Evolutionary conservation across 2,113 vertebrate species (phyloP).

Genomic region (Dermatemys mawii): DNA sequence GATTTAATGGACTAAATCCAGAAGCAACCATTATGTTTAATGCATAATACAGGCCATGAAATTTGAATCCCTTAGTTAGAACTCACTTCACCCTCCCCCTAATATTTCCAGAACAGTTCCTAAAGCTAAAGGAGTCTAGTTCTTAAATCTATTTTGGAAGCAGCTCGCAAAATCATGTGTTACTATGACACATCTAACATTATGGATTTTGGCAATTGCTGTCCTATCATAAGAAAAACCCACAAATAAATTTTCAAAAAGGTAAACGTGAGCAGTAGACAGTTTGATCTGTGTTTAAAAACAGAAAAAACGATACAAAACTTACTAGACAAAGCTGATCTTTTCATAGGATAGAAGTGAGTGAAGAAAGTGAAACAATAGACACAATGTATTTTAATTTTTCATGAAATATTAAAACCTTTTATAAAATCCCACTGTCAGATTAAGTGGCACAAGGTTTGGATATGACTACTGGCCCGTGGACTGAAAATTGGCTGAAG

Average conservation of each 20-base stretch:
- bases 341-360: conserved; percentile 20
- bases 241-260: conserved; percentile 61
- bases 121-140: background rate
- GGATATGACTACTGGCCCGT: conserved; percentile 7
- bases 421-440: conserved; percentile 20
- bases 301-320: background rate
- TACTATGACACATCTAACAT: background rate
- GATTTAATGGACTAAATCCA: background rate
- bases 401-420: conserved; percentile 45
- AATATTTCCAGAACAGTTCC: background rate
- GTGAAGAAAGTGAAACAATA: conserved; percentile 17
- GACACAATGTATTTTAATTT: background rate
- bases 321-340: conserved; percentile 4
- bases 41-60: background rate
- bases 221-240: background rate
- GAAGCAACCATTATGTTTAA: background rate
- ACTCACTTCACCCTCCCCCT: background rate
- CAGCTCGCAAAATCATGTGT: conserved; percentile 30
- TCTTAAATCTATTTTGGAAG: conserved; percentile 44
- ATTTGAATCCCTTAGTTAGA: background rate
- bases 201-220: conserved; percentile 44
- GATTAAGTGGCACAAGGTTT: conserved; percentile 45
- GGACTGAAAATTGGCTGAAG: conserved; percentile 4
- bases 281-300: conserved; percentile 50
- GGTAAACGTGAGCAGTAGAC: conserved; percentile 34